These are phyloP conservation scores for Sebastes minor DNA, from an alignment of 2,797 vertebrate genomes.

Conservation along the genomic window DNA sequence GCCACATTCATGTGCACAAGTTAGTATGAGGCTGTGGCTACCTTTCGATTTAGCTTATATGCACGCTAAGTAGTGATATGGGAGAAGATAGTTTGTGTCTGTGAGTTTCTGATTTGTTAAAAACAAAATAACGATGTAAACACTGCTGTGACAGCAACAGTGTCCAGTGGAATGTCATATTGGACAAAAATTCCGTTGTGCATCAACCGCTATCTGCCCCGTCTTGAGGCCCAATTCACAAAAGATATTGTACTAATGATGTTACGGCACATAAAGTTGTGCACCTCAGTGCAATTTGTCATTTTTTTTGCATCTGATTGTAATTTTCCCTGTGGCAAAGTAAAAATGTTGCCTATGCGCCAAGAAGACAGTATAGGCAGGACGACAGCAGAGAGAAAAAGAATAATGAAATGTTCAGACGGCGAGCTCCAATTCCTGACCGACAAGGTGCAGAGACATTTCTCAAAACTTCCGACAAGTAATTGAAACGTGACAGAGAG, in stretches of 20 bases:
- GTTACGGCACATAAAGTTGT: neutral
- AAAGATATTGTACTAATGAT: neutral
- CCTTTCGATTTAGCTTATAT: neutral
- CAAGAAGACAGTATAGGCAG: neutral
- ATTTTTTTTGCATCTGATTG: neutral
- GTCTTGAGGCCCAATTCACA: neutral
- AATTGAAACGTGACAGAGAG: neutral
- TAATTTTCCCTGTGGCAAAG: neutral
- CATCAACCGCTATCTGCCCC: neutral
- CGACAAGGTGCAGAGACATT: neutral
- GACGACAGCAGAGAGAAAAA: neutral
- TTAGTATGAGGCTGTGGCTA: neutral
- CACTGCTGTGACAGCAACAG: neutral
- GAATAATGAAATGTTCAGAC: neutral
- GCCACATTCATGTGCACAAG: neutral
- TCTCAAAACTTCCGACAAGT: neutral
- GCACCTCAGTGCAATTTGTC: neutral
- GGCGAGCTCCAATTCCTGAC: neutral
- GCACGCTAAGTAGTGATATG: neutral
- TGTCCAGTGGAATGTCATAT: neutral
- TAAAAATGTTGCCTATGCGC: neutral
- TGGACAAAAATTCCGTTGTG: neutral
- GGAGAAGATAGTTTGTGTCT: neutral
- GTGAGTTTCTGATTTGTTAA: neutral
- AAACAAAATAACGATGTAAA: neutral